Conservation (phyloP, 1,140 invertebrate genomes). For the Penaeus vannamei region DNA sequence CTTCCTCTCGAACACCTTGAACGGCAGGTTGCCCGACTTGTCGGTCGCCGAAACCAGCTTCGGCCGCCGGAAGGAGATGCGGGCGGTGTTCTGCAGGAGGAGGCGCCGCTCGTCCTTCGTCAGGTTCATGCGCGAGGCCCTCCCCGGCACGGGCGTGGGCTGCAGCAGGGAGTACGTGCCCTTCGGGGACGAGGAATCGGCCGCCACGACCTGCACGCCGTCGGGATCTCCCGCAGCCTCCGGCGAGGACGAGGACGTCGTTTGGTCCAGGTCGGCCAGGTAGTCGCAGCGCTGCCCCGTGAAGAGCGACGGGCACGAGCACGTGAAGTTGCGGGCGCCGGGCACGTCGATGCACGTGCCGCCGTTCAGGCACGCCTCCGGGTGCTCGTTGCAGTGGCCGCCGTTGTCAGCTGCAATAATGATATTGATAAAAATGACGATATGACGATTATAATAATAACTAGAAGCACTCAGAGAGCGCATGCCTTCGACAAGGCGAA, state of each 20-base stretch:
- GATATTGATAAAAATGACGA: no score
- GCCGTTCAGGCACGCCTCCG: constrained; percentile 67
- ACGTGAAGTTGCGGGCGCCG: constrained; percentile 63
- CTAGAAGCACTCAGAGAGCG: no score
- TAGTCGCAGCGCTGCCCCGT: constrained; percentile 64
- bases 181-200: not conserved
- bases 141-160: not conserved
- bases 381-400: constrained; percentile 38
- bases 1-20: constrained; percentile 49
- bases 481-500: no score
- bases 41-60: constrained; percentile 39
- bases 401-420: not conserved
- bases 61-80: constrained; percentile 61
- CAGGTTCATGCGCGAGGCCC: constrained; percentile 3
- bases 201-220: not conserved
- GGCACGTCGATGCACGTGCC: constrained; percentile 67
- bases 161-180: not conserved
- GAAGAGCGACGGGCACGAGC: constrained; percentile 65
- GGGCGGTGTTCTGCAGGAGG: constrained; percentile 62
- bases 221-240: not conserved
- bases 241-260: not conserved
- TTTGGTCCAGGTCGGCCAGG: constrained; percentile 27
- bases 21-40: constrained; percentile 20
- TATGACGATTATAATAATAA: no score
- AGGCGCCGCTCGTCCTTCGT: constrained; percentile 54